A percentile compares a stretch with the other conserved stretches of the same genome.
phyloP scores from a whole-genome alignment of 2,797 vertebrate genomes.

The Paedocypris micromegethes region DNA sequence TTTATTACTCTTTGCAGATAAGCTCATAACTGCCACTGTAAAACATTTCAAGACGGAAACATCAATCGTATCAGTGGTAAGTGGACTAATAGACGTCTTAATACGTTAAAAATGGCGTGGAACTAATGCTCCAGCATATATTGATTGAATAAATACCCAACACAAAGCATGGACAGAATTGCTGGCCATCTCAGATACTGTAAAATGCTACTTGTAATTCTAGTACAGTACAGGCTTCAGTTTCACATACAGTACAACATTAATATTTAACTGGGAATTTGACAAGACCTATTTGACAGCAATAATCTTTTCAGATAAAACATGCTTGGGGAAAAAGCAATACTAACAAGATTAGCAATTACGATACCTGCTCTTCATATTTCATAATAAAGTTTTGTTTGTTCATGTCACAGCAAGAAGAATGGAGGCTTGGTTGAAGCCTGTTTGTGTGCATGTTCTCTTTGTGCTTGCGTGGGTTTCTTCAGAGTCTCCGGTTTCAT shows the following conservation, averaged over 20 bases:
- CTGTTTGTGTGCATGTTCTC: no score
- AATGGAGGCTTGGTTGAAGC: no score
- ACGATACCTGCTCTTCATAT: no score
- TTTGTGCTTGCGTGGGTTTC: no score
- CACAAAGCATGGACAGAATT: neutral
- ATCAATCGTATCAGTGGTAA: neutral
- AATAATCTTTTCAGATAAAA: slow-evolving; percentile 30
- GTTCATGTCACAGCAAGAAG: no score
- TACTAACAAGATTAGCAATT: neutral
- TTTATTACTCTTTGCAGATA: slow-evolving; percentile 11
- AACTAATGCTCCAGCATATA: no score
- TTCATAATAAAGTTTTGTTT: no score
- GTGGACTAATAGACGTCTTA: neutral
- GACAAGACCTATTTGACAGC: slow-evolving; percentile 39
- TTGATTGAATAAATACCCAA: neutral
- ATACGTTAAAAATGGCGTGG: neutral
- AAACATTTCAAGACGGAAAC: neutral
- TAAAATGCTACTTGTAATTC: slow-evolving; percentile 41
- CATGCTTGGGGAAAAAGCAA: slow-evolving; percentile 20
- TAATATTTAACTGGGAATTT: slow-evolving; percentile 48
- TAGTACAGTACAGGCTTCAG: slow-evolving; percentile 33
- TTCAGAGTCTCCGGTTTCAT: no score
- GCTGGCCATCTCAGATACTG: slow-evolving; percentile 14
- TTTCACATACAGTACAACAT: slow-evolving; percentile 43
- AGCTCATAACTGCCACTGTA: slow-evolving; percentile 5